A percentile compares a stretch with the other conserved stretches of the same genome.
phyloP scores from a whole-genome alignment of 2,888 invertebrate species.

The Stegana nigrithorax region DNA sequence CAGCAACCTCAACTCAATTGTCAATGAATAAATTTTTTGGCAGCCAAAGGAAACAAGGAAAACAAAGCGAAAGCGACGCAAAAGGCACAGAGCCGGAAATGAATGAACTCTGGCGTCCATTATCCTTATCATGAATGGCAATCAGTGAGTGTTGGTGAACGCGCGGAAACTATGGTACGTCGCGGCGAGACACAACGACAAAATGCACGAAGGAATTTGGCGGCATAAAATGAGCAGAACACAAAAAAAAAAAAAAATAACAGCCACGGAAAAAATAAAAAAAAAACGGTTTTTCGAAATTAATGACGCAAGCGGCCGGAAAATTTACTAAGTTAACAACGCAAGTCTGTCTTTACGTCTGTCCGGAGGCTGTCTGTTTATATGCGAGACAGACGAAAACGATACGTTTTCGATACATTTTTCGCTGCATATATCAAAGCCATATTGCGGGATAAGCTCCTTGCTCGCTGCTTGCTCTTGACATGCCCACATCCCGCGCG shows the following conservation, averaged over 20 bases:
- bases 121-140: conserved; percentile 56
- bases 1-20: conserved; percentile 61
- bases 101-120: conserved; percentile 37
- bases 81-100: conserved; percentile 9
- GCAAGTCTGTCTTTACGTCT: not conserved
- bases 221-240: too few relatives aligned
- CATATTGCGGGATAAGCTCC: too few relatives aligned
- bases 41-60: conserved; percentile 14
- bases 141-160: conserved; percentile 36
- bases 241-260: conserved; percentile 5
- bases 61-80: not conserved
- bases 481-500: not conserved
- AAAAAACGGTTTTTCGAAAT: conserved; percentile 41
- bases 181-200: not conserved
- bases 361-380: not conserved
- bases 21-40: conserved; percentile 61
- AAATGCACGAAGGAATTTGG: not conserved
- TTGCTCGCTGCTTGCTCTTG: not conserved
- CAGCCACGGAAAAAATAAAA: not conserved
- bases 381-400: not conserved
- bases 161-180: conserved; percentile 41
- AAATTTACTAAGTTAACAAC: conserved; percentile 53
- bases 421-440: conserved; percentile 3
- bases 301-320: conserved; percentile 62
- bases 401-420: conserved; percentile 7